Evolutionary conservation across 1,140 invertebrate species (phyloP), one percentile per base, ranked within the genome.

Genomic region (Brachionus calyciflorus): DNA sequence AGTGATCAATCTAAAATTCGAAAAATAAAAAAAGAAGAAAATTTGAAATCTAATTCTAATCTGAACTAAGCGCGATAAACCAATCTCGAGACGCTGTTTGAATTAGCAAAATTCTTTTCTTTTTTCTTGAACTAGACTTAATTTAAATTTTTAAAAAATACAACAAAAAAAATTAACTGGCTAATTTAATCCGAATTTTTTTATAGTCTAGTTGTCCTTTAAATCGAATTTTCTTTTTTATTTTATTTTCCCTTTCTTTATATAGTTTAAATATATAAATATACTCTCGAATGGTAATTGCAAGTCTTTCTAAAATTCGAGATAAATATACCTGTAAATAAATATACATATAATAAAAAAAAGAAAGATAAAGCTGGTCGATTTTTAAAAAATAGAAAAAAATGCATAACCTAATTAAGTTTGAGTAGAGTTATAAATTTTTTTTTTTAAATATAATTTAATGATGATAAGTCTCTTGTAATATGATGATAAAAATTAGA

Each of bases 201-300:
- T 60, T 60, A 60, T 60, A 60, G 55, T 60, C 55, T 60, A 60
- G 55, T 60, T 60, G 55, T 60, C 55, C 55, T 60, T 60, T 60
- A 60, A 60, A 60, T 60, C 55, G 28, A 60, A 30, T 30, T 30
- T 30, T 30, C 7, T 30, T 60, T 55, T 55, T 30, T 30, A 19
- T 60, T 60, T 33, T 17, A 33, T 60, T 60, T 37, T 30, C 28
- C 33, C 33, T 60, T 60, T 60, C 19, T 60, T n/a, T n/a, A n/a
- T n/a, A n/a, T n/a, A n/a, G n/a, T n/a, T n/a, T n/a, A n/a, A n/a
- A n/a, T n/a, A n/a, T n/a, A n/a, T n/a, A n/a, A n/a, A 60, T 60
- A 33, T 60, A 60, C 55, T 60, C 55, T 60, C 55, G 55, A 60
- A 60, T 60, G 55, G 30, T 60, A 60, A 60, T 60, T 60, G 28